A percentile compares a stretch with the other conserved stretches of the same genome.
Conservation (phyloP, 2,113 vertebrate species). For the Girardinichthys multiradiatus region DNA sequence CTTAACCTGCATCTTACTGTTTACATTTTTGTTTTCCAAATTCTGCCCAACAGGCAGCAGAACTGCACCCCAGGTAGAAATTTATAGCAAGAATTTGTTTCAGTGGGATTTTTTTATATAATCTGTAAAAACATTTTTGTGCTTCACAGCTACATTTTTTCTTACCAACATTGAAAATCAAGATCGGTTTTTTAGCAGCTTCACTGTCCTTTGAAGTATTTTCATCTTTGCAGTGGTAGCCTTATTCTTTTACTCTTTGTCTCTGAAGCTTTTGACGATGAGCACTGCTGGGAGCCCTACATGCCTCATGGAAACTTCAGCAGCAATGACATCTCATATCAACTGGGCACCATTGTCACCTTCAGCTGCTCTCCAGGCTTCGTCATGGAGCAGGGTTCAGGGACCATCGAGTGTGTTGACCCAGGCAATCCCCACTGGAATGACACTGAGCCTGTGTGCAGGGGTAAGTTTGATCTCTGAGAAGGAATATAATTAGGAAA, state of each 20-base stretch:
- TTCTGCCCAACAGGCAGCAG: slow-evolving; percentile 23
- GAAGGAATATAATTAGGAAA: background rate
- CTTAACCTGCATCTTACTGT: background rate
- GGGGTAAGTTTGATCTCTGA: slow-evolving; percentile 72
- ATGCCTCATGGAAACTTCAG: slow-evolving; percentile 92
- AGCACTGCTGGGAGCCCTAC: slow-evolving; percentile 92
- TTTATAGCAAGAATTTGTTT: background rate
- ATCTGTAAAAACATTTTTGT: too few species aligned
- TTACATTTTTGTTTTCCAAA: slow-evolving; percentile 21
- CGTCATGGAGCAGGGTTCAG: slow-evolving; percentile 89
- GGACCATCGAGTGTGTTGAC: slow-evolving; percentile 89
- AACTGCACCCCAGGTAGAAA: background rate
- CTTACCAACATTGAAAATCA: too few species aligned
- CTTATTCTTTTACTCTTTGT: background rate
- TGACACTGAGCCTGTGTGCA: slow-evolving; percentile 90
- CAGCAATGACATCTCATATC: slow-evolving; percentile 87
- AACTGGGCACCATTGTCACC: slow-evolving; percentile 84
- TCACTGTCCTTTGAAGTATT: background rate
- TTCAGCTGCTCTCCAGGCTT: slow-evolving; percentile 91
- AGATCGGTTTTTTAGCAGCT: too few species aligned
- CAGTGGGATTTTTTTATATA: background rate
- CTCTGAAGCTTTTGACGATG: slow-evolving; percentile 86
- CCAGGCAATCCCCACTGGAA: slow-evolving; percentile 92
- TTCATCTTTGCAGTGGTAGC: background rate
- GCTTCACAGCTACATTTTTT: too few species aligned